Percentiles rank a stretch among this genome's conserved stretches.
Evolutionary conservation across 2,888 invertebrate species (phyloP).

Genomic region (Phyllotreta cruciferae): DNA sequence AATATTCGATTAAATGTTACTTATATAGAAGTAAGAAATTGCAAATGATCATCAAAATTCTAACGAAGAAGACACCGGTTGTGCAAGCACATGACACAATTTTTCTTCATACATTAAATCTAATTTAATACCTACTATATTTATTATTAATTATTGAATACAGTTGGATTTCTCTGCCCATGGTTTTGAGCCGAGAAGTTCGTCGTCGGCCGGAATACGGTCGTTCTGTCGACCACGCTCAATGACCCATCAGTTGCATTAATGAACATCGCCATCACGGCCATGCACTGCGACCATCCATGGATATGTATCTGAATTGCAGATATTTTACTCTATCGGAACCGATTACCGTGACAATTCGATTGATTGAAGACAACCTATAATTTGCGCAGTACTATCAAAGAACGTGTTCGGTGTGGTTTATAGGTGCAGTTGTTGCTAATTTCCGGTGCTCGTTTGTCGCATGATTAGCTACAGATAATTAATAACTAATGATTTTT

Average conservation of each 20-base stretch:
- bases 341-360: slow-evolving; percentile 23
- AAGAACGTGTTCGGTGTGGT: too few species aligned
- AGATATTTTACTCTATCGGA: slow-evolving; percentile 35
- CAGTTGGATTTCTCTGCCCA: slow-evolving; percentile 1
- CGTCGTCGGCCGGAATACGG: not conserved
- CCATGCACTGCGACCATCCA: slow-evolving; percentile 17
- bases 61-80: too few species aligned
- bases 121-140: too few species aligned
- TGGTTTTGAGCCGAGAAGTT: not conserved
- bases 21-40: too few species aligned
- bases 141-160: not conserved
- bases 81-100: too few species aligned
- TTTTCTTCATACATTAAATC: too few species aligned
- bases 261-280: slow-evolving; percentile 40
- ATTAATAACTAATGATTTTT: too few species aligned
- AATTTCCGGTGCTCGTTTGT: too few species aligned
- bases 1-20: too few species aligned
- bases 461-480: too few species aligned
- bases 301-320: slow-evolving; percentile 35
- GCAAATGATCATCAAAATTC: too few species aligned
- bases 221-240: slow-evolving; percentile 36
- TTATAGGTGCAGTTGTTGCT: too few species aligned
- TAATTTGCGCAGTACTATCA: slow-evolving; percentile 10
- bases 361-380: slow-evolving; percentile 17
- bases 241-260: slow-evolving; percentile 44